Percentiles rank a stretch among this genome's conserved stretches.
phyloP scores from a whole-genome alignment of 2,888 invertebrate species.

The Synanthedon andrenaeformis region DNA sequence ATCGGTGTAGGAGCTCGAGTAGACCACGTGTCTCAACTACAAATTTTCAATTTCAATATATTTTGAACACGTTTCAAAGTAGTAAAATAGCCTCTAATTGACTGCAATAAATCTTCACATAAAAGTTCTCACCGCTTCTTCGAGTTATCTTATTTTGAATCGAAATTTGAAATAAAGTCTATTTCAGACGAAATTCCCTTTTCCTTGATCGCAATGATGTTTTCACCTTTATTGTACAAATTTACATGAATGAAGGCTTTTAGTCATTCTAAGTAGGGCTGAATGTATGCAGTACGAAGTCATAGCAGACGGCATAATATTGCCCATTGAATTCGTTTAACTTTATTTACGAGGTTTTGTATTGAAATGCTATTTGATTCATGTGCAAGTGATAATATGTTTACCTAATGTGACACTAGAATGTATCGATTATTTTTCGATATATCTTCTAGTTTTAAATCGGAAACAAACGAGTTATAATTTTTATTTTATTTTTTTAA shows the following conservation, averaged over 20 bases:
- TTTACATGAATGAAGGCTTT: constrained; percentile 48
- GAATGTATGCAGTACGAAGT: constrained; percentile 20
- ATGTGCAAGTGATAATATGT: background rate
- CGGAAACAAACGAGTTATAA: too few species aligned
- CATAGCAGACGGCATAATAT: constrained; percentile 19
- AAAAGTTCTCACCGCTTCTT: background rate
- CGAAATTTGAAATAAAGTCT: too few species aligned
- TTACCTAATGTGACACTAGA: background rate
- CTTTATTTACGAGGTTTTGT: background rate
- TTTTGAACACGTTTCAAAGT: background rate
- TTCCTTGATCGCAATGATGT: background rate
- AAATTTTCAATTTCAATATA: background rate
- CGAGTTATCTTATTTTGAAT: too few species aligned
- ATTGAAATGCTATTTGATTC: background rate
- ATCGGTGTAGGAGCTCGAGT: constrained; percentile 23
- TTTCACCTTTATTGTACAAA: constrained; percentile 24
- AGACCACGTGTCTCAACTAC: constrained; percentile 24
- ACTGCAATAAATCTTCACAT: background rate
- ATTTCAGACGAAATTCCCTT: too few species aligned
- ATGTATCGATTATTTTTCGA: background rate
- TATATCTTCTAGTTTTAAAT: too few species aligned
- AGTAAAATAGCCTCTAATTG: background rate
- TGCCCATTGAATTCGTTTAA: background rate
- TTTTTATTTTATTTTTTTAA: too few species aligned
- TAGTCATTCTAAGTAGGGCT: constrained; percentile 33